These are phyloP conservation scores for Brotula barbata DNA, from an alignment of 2,797 vertebrate genomes.

Conservation along the genomic window DNA sequence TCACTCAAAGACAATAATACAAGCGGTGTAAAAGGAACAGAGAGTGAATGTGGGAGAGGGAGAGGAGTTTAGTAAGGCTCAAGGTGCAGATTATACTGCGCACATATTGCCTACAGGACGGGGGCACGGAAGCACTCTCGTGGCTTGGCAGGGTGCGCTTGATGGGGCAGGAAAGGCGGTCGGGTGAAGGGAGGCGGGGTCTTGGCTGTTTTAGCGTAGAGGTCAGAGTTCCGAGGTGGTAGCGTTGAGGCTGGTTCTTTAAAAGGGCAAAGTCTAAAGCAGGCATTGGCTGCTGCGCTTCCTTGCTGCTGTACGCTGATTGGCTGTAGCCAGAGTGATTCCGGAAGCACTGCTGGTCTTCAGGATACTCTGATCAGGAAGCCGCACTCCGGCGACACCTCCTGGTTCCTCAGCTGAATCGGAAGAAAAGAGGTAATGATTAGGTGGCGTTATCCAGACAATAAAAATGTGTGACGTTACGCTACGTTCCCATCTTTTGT, in stretches of 20 bases:
- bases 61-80: constrained; percentile 50
- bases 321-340: constrained; percentile 40
- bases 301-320: constrained; percentile 47
- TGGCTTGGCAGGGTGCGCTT: constrained; percentile 16
- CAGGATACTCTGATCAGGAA: constrained; percentile 73
- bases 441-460: not conserved
- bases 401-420: constrained; percentile 81
- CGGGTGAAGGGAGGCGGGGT: constrained; percentile 5
- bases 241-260: constrained; percentile 69
- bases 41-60: constrained; percentile 34
- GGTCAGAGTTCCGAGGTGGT: constrained; percentile 66
- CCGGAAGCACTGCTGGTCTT: constrained; percentile 56
- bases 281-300: constrained; percentile 67
- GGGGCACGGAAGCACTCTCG: constrained; percentile 37
- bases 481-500: no score
- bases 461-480: constrained; percentile 13
- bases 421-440: not conserved
- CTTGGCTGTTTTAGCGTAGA: constrained; percentile 63
- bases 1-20: constrained; percentile 65
- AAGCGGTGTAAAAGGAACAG: constrained; percentile 1
- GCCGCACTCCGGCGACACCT: constrained; percentile 64
- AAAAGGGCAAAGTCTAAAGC: constrained; percentile 59
- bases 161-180: constrained; percentile 21
- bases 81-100: constrained; percentile 57
- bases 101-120: constrained; percentile 44